These are phyloP conservation scores for Trichogramma dendrolimi DNA, from an alignment of 2,888 invertebrate species.

Conservation along the genomic window DNA sequence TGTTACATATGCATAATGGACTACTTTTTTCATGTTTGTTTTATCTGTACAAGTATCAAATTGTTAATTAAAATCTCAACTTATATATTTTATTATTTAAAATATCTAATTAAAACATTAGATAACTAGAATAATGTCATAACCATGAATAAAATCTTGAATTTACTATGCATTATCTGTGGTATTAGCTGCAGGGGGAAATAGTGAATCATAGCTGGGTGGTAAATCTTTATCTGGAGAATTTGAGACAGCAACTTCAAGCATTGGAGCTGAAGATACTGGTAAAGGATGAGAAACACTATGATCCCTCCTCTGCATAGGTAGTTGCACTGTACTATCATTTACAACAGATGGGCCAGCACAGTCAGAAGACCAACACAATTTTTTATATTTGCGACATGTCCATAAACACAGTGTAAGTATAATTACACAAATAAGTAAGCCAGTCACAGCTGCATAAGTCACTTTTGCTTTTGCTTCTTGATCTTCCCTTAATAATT, in stretches of 20 bases:
- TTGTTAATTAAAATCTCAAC: no score
- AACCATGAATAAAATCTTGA: conserved; percentile 3
- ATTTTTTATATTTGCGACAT: conserved; percentile 52
- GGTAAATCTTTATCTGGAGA: conserved; percentile 56
- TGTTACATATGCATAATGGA: no score
- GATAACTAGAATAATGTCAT: conserved; percentile 31
- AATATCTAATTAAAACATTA: conserved; percentile 47
- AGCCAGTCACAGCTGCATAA: conserved; percentile 53
- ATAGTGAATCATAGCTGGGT: conserved; percentile 58
- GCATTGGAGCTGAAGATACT: conserved; percentile 46
- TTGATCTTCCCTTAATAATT: conserved; percentile 34
- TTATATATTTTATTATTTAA: no score
- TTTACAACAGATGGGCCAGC: conserved; percentile 41
- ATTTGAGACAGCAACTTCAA: conserved; percentile 45
- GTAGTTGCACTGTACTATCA: conserved; percentile 33
- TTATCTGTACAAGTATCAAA: no score
- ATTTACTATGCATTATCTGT: conserved; percentile 32
- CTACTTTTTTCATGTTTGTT: no score
- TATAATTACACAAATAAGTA: conserved; percentile 53
- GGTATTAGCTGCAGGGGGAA: conserved; percentile 49
- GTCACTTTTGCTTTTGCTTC: conserved; percentile 50
- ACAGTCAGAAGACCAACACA: conserved; percentile 55
- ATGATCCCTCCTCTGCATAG: conserved; percentile 34
- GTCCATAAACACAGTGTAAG: conserved; percentile 55
- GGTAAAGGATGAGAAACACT: conserved; percentile 36